Base-by-base conservation (phyloP, 2,113 vertebrate genomes). In the Crypturellus undulatus region DNA sequence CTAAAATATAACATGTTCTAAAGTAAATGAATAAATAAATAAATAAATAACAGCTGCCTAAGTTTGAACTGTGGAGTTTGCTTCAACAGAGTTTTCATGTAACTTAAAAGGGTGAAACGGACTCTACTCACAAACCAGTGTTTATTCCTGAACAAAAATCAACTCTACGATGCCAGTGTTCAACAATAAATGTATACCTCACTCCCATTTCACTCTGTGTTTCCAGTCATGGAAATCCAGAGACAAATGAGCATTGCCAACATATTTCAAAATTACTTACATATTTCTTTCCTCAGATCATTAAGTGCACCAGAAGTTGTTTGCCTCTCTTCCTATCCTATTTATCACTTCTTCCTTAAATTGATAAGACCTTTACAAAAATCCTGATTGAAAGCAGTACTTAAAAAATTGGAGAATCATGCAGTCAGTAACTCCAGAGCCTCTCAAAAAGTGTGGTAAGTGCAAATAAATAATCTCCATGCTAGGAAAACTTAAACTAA, bases 211-310 rank as follows among this genome's bases (percentile, higher is more conserved):
- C n/a, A 58, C 34, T 67, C 54, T 7, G 11, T 73, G 25, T 4
- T 65, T 86, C 65, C 38, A 52, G 52, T 49, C 76, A 65, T 0
- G 0, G 30, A 93, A 89, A 64, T 40, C 3, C 32, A 87, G 67
- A 90, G 36, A 82, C 10, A 77, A 75, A 92, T 72, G 2, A 45
- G 3, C 63, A 22, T 58, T 95, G 92, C 68, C 26, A 87, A 85
- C 11, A 28, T 10, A 62, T 67, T 72, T 80, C 85, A 89, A 81
- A 91, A 76, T 75, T 83, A 67, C 87, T 92, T 70, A 63, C 45
- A 22, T 92, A 83, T 87, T 85, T 94, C 49, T 96, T 94, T 93
- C 63, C 52, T 87, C 75, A 83, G 89, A 68, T 93, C 77, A 87
- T 93, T 96, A 92, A 20, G 9, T 40, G 5, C 34, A 77, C 45